Conservation (phyloP, 2,888 invertebrate species). For the Dynastes maya region DNA sequence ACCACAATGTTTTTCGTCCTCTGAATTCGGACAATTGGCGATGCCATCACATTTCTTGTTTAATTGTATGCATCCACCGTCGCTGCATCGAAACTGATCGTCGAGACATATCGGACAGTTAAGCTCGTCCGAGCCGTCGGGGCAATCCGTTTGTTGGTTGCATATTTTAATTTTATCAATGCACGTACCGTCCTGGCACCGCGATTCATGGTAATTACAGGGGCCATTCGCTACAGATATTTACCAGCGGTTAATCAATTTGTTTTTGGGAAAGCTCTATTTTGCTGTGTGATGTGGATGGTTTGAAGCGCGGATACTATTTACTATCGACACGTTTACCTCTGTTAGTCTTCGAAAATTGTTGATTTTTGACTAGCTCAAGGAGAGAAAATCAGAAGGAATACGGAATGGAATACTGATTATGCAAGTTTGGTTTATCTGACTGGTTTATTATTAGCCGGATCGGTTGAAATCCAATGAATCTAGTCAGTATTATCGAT, state of each 20-base stretch:
- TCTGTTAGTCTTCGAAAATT: slow-evolving; percentile 21
- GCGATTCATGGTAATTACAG: slow-evolving; percentile 73
- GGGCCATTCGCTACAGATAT: slow-evolving; percentile 54
- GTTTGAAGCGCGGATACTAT: neutral
- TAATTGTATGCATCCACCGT: slow-evolving; percentile 73
- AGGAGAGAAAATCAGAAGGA: neutral
- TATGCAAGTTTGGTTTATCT: too few relatives aligned
- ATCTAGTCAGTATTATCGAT: too few relatives aligned
- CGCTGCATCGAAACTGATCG: slow-evolving; percentile 75
- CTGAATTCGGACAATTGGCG: slow-evolving; percentile 73
- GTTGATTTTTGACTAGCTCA: neutral
- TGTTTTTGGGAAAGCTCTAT: neutral
- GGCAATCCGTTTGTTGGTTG: slow-evolving; percentile 82
- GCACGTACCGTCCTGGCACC: slow-evolving; percentile 73
- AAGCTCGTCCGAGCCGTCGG: slow-evolving; percentile 84
- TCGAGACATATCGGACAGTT: slow-evolving; percentile 77
- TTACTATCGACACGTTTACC: neutral
- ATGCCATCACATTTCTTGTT: slow-evolving; percentile 72
- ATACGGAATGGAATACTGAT: neutral
- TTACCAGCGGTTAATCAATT: slow-evolving; percentile 18
- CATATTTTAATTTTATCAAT: slow-evolving; percentile 70
- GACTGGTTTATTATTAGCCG: too few relatives aligned
- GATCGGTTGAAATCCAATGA: too few relatives aligned
- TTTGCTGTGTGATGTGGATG: slow-evolving; percentile 38
- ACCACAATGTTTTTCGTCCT: slow-evolving; percentile 75